Base-by-base conservation (phyloP, 2,888 invertebrate genomes). In the Horisme vitalbata region DNA sequence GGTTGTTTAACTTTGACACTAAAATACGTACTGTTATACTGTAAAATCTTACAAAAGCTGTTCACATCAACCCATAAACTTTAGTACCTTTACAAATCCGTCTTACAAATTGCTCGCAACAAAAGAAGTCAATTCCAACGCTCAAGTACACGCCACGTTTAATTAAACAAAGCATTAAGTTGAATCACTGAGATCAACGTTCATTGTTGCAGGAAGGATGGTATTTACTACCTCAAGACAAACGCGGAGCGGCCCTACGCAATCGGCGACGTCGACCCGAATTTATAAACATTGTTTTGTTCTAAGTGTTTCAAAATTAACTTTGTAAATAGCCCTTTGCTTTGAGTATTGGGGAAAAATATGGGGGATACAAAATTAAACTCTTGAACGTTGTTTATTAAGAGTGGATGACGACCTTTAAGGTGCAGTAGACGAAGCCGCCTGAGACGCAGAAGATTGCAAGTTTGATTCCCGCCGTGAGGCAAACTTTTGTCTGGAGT, bases 191-290 rank as follows among this genome's bases (percentile, higher is more conserved):
- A 71, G 71, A 75, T 74, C 68, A 73, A 70, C 63, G 66, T 79
- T 79, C 76, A 83, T 69, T 77, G 46, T 86, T 86, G 55, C 84
- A 91, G 91, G 71, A 87, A 91, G 67, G 89, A 90, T 61, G 91
- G 91, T 57, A 83, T 90, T 67, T 91, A 89, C 79, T 91, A 91
- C 76, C 83, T 91, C 59, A 80, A 71, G 73, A 91, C 91, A 51
- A 89, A 84, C 61, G 80, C 83, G n/a, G 80, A 84, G 63, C 74
- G 80, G 54, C 91, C 91, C 45, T 91, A 75, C 77, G 91, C 91
- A 38, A 65, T 85, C 45, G 83, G 85, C 53, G 81, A 82, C 54
- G 74, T 68, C 53, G 62, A 65, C 55, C 59, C 61, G 20, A 59
- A 70, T 54, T 71, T 65, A 64, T 68, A 53, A 68, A 63, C 60